phyloP scores from a whole-genome alignment of 2,888 invertebrate genomes.

The Andrena minutula region DNA sequence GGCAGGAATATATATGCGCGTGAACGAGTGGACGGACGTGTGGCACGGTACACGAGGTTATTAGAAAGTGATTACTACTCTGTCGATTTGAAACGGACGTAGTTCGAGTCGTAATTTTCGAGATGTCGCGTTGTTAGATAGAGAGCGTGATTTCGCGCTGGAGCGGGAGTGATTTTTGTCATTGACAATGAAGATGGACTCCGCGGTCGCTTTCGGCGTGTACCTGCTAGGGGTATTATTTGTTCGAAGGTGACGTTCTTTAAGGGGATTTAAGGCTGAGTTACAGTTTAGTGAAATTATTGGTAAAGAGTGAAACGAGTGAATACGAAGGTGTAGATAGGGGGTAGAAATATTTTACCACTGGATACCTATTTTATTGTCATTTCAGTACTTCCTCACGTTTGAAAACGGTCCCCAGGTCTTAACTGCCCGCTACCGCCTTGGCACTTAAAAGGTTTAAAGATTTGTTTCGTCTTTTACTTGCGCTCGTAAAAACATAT shows the following conservation, averaged over 20 bases:
- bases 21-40: not conserved
- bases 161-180: not conserved
- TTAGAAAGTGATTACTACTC: too few relatives aligned
- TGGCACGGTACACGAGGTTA: not conserved
- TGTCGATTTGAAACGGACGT: too few relatives aligned
- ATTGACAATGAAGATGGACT: constrained; percentile 5
- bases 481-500: constrained; percentile 48
- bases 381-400: constrained; percentile 32
- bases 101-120: not conserved
- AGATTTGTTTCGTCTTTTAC: constrained; percentile 45
- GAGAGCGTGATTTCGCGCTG: not conserved
- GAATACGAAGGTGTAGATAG: not conserved
- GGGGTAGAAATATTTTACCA: constrained; percentile 11
- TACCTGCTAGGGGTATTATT: not conserved
- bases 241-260: not conserved
- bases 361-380: constrained; percentile 9
- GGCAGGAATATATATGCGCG: not conserved
- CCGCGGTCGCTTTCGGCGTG: not conserved
- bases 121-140: not conserved
- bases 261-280: not conserved
- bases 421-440: constrained; percentile 22
- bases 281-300: not conserved
- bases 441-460: constrained; percentile 50
- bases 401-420: constrained; percentile 30
- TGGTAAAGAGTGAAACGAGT: not conserved